Evolutionary conservation across 2,797 vertebrate genomes (phyloP).

Genomic region (Cuniculus paca): DNA sequence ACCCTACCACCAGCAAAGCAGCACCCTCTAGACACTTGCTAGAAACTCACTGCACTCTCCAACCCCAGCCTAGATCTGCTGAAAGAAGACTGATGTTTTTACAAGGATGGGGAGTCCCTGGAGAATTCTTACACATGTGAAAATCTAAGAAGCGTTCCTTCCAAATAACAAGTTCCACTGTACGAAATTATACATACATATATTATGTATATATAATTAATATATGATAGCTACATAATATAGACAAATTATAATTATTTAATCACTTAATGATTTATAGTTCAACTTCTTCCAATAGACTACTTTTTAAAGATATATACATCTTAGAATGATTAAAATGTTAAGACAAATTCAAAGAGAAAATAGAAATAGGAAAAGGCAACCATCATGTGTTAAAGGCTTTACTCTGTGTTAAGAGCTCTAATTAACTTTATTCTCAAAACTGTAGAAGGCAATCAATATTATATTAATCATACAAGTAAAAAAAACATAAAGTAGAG

Average conservation of each 20-base stretch:
- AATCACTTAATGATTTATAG: background rate
- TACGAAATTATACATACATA: background rate
- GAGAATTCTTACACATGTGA: rapidly evolving
- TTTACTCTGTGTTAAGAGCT: background rate
- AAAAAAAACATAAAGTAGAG: background rate
- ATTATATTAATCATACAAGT: background rate
- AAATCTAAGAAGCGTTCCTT: background rate
- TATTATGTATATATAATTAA: background rate
- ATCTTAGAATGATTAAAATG: background rate
- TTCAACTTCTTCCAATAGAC: background rate
- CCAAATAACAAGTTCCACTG: background rate
- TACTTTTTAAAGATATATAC: background rate
- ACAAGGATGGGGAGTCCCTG: background rate
- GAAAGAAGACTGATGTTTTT: background rate
- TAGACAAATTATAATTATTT: background rate
- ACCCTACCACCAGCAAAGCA: background rate
- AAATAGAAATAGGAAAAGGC: background rate
- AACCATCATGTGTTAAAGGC: background rate
- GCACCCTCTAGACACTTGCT: too few species aligned
- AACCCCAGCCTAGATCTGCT: background rate
- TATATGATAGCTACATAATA: background rate
- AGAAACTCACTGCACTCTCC: background rate
- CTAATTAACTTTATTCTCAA: background rate
- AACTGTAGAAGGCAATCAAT: background rate
- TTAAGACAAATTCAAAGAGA: background rate